These are phyloP conservation scores for Gallinago media DNA, from an alignment of 2,113 vertebrate species.

Conservation along the genomic window DNA sequence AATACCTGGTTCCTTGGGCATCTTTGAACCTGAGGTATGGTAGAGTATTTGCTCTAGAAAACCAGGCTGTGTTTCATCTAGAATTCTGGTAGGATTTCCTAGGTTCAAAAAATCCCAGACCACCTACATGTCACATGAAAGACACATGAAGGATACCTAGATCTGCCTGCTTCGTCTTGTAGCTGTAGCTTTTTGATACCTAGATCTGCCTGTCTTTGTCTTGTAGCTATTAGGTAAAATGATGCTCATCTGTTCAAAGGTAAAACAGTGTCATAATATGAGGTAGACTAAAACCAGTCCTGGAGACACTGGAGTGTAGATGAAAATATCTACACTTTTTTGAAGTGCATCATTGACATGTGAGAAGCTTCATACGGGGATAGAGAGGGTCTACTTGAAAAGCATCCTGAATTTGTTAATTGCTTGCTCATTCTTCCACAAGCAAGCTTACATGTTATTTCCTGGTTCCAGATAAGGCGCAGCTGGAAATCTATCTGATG, in stretches of 20 bases:
- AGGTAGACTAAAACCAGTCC: neutral
- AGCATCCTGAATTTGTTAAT: conserved; percentile 20
- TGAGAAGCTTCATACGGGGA: neutral
- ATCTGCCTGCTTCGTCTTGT: neutral
- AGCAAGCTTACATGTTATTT: neutral
- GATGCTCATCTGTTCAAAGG: neutral
- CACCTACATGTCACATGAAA: neutral
- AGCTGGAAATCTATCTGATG: conserved; percentile 4
- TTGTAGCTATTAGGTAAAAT: neutral
- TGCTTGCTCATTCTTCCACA: conserved; percentile 1
- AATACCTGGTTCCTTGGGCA: neutral
- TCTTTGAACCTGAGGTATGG: neutral
- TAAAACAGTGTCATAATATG: neutral
- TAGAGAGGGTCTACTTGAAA: neutral
- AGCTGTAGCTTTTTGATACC: too few relatives aligned
- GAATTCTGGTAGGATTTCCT: neutral
- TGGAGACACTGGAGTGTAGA: neutral
- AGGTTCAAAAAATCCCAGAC: neutral
- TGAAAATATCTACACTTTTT: neutral
- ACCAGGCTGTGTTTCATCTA: neutral
- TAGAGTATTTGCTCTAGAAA: neutral
- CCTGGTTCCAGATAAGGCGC: conserved; percentile 2
- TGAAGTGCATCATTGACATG: neutral
- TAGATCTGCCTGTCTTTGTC: neutral
- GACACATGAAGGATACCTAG: neutral